Conservation (phyloP, 2,888 invertebrate species). For the Xestia sexstrigata region DNA sequence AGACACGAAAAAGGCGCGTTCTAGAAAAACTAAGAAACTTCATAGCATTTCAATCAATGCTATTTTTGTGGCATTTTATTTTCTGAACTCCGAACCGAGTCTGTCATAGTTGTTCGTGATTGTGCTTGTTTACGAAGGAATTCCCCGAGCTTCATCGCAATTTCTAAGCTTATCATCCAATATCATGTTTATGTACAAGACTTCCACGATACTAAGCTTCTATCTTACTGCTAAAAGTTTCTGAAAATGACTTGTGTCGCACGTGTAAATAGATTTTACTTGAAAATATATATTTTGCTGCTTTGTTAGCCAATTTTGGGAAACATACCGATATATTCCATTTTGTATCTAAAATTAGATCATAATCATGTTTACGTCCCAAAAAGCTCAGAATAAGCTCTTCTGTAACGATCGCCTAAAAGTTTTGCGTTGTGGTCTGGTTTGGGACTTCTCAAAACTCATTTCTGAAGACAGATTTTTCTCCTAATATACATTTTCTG, state of each 20-base stretch:
- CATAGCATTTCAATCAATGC: neutral
- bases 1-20: neutral
- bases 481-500: neutral
- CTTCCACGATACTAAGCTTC: slow-evolving; percentile 9
- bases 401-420: neutral
- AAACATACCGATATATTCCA: neutral
- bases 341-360: slow-evolving; percentile 12
- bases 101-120: neutral
- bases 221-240: neutral
- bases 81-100: neutral
- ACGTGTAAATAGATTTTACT: neutral
- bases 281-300: neutral
- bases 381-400: neutral
- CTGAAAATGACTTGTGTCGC: slow-evolving; percentile 19
- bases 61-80: neutral
- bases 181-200: slow-evolving; percentile 12
- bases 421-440: neutral
- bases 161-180: slow-evolving; percentile 24
- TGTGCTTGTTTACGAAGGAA: slow-evolving; percentile 13
- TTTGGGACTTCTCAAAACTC: neutral
- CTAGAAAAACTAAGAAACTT: neutral
- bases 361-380: neutral
- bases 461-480: too few relatives aligned
- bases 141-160: slow-evolving; percentile 16
- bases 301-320: neutral